phyloP scores from a whole-genome alignment of 2,797 vertebrate genomes.

The Amniataba percoides region DNA sequence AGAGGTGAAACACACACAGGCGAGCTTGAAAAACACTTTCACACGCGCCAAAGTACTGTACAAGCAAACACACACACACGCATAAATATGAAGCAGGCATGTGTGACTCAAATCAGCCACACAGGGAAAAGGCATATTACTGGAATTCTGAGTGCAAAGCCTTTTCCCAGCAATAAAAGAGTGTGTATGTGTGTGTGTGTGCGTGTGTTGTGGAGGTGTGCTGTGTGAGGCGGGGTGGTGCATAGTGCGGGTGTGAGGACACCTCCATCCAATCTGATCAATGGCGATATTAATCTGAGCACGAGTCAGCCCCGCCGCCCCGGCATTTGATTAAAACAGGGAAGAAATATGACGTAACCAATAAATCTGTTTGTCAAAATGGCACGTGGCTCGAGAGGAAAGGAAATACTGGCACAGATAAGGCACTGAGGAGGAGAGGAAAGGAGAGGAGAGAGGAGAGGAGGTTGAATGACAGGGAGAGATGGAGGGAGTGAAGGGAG shows the following conservation, averaged over 20 bases:
- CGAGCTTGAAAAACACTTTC: slow-evolving; percentile 8
- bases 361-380: slow-evolving; percentile 88
- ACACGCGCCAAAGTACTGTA: slow-evolving; percentile 12
- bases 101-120: slow-evolving; percentile 49
- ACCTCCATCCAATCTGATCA: slow-evolving; percentile 89
- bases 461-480: slow-evolving; percentile 51
- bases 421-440: slow-evolving; percentile 25
- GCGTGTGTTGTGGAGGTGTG: background rate
- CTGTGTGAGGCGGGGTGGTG: slow-evolving; percentile 2
- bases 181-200: slow-evolving; percentile 17
- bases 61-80: slow-evolving; percentile 20
- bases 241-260: slow-evolving; percentile 67
- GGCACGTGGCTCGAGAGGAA: slow-evolving; percentile 71
- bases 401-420: slow-evolving; percentile 70
- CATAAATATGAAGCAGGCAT: slow-evolving; percentile 21
- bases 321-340: slow-evolving; percentile 87
- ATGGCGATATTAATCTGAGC: slow-evolving; percentile 89
- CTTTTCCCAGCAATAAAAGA: slow-evolving; percentile 66
- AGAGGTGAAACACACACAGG: slow-evolving; percentile 22
- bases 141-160: slow-evolving; percentile 64
- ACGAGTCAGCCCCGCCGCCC: slow-evolving; percentile 82
- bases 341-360: slow-evolving; percentile 88
- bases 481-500: slow-evolving; percentile 24
- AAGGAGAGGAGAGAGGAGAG: slow-evolving; percentile 35
- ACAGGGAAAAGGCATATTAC: slow-evolving; percentile 56